Conservation (phyloP, 2,113 vertebrate genomes). For the Cichladusa arquata region DNA sequence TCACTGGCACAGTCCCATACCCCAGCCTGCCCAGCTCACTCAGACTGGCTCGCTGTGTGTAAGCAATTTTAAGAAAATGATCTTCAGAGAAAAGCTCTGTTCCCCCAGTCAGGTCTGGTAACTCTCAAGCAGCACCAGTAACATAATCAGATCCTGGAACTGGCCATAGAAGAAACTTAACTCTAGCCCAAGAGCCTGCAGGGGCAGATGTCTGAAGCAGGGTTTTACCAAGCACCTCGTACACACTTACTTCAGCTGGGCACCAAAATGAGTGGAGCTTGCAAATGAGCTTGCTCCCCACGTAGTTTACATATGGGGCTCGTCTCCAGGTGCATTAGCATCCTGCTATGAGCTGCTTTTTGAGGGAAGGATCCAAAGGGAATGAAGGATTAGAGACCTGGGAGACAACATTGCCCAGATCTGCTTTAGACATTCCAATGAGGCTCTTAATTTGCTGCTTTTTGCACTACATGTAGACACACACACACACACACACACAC, state of each 20-base stretch:
- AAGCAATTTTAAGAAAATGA: not conserved
- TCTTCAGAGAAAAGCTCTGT: not conserved
- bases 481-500: no score
- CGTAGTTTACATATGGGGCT: not conserved
- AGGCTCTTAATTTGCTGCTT: not conserved
- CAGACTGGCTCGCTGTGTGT: accelerated
- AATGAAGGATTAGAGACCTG: not conserved
- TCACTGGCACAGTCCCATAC: not conserved
- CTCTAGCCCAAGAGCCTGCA: not conserved
- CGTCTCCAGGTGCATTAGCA: slow-evolving; percentile 2
- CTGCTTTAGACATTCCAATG: not conserved
- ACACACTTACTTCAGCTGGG: not conserved
- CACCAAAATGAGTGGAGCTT: not conserved
- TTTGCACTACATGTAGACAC: not conserved
- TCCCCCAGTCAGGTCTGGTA: not conserved
- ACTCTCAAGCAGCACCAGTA: not conserved
- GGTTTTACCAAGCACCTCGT: not conserved
- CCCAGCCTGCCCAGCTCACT: not conserved
- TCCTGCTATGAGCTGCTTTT: not conserved
- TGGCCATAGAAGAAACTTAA: not conserved
- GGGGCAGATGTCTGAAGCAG: accelerated
- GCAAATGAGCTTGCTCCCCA: slow-evolving; percentile 1
- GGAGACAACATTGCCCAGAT: not conserved
- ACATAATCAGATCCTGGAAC: not conserved
- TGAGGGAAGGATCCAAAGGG: not conserved